phyloP scores from a whole-genome alignment of 1,140 invertebrate genomes.

The Drosophila pruinosa region DNA sequence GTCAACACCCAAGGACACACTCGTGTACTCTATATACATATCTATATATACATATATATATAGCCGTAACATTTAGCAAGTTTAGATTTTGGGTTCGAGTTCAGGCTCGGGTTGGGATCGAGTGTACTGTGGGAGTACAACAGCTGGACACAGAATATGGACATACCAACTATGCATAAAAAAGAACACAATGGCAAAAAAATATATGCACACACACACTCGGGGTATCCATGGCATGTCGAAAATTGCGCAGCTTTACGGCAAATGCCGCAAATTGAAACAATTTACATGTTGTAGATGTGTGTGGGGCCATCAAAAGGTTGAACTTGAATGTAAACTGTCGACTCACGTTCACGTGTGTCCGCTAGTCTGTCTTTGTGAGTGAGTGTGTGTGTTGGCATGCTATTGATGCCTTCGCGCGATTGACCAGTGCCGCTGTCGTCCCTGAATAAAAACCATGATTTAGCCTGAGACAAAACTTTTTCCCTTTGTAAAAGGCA shows the following conservation, averaged over 20 bases:
- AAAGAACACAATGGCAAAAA: constrained; percentile 19
- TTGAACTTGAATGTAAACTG: constrained; percentile 74
- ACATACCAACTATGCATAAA: constrained; percentile 58
- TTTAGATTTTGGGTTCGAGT: constrained; percentile 67
- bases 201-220: constrained; percentile 16
- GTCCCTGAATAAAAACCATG: constrained; percentile 75
- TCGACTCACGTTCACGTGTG: constrained; percentile 12
- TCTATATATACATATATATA: constrained; percentile 4
- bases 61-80: constrained; percentile 71
- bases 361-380: neutral
- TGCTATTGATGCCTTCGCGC: constrained; percentile 66
- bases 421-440: constrained; percentile 45
- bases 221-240: constrained; percentile 67
- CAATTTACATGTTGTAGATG: constrained; percentile 80
- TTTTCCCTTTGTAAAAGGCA: constrained; percentile 18
- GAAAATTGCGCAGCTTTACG: constrained; percentile 79
- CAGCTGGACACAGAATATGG: constrained; percentile 61
- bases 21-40: neutral
- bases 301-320: constrained; percentile 75
- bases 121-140: constrained; percentile 57
- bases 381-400: constrained; percentile 1
- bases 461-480: constrained; percentile 50
- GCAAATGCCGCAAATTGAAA: constrained; percentile 81
- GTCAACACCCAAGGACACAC: constrained; percentile 31
- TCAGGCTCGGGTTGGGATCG: constrained; percentile 40